Evolutionary conservation across 2,113 vertebrate genomes (phyloP), one percentile per base, ranked within the genome.

Genomic region (Engystomops pustulosus): DNA sequence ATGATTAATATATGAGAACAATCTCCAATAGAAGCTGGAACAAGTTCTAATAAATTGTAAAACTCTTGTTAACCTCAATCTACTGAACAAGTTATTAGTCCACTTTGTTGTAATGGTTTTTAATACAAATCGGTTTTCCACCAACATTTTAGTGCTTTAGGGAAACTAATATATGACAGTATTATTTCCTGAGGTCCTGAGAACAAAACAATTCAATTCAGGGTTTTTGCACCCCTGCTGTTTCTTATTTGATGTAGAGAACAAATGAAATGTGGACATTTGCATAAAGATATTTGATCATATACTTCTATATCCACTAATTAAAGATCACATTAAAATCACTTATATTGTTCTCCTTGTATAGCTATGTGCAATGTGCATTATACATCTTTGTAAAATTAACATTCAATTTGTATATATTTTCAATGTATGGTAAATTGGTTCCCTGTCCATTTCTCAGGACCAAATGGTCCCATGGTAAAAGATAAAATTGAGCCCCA

Each of bases 1-100:
- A 38, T 70, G 27, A 55, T 20, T 70, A 81, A 25, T 70, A 44
- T 70, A 38, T 70, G 27, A 55, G n/a, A 7, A 58, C 51, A 38
- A 70, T 36, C 30, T 67, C 32, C 30, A 67, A 67, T 20, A 67
- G 62, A 67, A 44, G n/a, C 8, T 69, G 17, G 32, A 69, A 36
- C 17, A 69, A 36, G 8, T n/a, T 20, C 17, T 38, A 65, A 8
- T 68, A 68, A 8, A 11, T 36, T 68, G 32, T 70, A 70, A 44
- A 41, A 23, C n/a, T 38, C 15, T 69, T 69, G 17, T 69, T 69
- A 69, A 69, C 67, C 34, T 69, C 20, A 38, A 4, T 69, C 67
- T 69, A 7, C 7, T 18, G 15, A 68, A 15, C 65, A 41, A 23
- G 18, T 70, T 70, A 41, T 70, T 14, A 4, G 3, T 25, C 8